These are phyloP conservation scores for Psophia crepitans DNA, from an alignment of 2,113 vertebrate genomes.

Conservation along the genomic window DNA sequence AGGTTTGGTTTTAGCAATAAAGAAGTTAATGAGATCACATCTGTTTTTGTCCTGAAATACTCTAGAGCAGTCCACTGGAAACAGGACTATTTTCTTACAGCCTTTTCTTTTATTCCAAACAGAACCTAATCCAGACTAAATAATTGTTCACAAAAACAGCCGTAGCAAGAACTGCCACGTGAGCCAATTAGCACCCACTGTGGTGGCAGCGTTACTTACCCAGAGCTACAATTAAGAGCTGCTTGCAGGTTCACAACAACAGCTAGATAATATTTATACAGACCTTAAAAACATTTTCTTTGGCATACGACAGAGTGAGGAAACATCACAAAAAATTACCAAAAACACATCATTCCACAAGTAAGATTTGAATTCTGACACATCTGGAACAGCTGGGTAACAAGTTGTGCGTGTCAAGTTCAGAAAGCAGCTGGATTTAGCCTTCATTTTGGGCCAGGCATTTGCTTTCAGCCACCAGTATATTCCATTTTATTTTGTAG, in stretches of 20 bases:
- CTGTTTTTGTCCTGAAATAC: not conserved
- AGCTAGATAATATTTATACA: not conserved
- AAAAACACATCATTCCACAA: not conserved
- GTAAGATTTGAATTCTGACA: not conserved
- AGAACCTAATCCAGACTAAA: not conserved
- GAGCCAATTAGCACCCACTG: not conserved
- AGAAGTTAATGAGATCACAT: constrained; percentile 44
- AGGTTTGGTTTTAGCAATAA: constrained; percentile 16
- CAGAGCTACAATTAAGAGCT: not conserved
- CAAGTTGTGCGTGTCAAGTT: constrained; percentile 7
- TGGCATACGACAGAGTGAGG: not conserved
- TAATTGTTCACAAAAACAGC: not conserved
- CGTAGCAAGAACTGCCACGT: not conserved
- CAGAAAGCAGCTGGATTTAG: constrained; percentile 36
- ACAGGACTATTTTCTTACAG: not conserved
- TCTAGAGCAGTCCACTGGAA: not conserved
- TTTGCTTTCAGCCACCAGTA: constrained; percentile 1
- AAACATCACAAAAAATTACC: not conserved
- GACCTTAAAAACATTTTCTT: not conserved
- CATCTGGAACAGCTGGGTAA: constrained; percentile 48
- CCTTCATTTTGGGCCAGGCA: constrained; percentile 1
- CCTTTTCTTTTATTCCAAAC: not conserved
- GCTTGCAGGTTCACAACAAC: not conserved
- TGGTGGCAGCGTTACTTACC: not conserved
- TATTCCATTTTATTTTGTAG: constrained; percentile 13